These are phyloP conservation scores for Drosophila phalerata DNA, from an alignment of 2,888 invertebrate species.

Conservation along the genomic window DNA sequence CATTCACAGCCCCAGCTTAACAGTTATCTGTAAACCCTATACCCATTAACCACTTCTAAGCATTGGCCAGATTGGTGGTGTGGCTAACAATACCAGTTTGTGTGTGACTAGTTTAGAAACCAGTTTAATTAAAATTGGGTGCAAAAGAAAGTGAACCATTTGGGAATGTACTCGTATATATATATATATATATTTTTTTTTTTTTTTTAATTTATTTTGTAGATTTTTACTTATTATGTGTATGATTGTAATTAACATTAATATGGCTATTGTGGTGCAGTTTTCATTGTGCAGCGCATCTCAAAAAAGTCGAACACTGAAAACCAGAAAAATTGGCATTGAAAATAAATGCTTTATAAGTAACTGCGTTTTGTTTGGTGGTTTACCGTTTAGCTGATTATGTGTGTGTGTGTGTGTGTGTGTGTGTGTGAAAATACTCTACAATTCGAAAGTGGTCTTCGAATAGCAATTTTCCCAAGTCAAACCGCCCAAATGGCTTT, in stretches of 20 bases:
- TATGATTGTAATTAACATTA: slow-evolving; percentile 40
- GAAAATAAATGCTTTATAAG: slow-evolving; percentile 18
- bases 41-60: not conserved
- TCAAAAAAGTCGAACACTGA: not conserved
- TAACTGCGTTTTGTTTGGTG: slow-evolving; percentile 63
- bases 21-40: not conserved
- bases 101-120: slow-evolving; percentile 51
- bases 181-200: not conserved
- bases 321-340: slow-evolving; percentile 7
- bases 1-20: not conserved
- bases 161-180: slow-evolving; percentile 46
- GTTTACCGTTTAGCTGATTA: slow-evolving; percentile 67
- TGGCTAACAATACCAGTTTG: slow-evolving; percentile 39
- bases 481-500: slow-evolving; percentile 42
- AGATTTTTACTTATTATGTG: slow-evolving; percentile 2
- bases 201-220: slow-evolving; percentile 2
- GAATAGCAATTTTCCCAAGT: slow-evolving; percentile 39
- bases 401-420: slow-evolving; percentile 24
- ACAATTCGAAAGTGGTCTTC: slow-evolving; percentile 76
- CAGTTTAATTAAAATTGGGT: slow-evolving; percentile 72
- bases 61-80: not conserved
- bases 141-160: slow-evolving; percentile 80
- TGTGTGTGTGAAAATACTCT: slow-evolving; percentile 37
- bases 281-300: slow-evolving; percentile 20
- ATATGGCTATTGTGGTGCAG: slow-evolving; percentile 29